Conservation (phyloP, 2,888 invertebrate genomes). For the Standfussiana lucernea region DNA sequence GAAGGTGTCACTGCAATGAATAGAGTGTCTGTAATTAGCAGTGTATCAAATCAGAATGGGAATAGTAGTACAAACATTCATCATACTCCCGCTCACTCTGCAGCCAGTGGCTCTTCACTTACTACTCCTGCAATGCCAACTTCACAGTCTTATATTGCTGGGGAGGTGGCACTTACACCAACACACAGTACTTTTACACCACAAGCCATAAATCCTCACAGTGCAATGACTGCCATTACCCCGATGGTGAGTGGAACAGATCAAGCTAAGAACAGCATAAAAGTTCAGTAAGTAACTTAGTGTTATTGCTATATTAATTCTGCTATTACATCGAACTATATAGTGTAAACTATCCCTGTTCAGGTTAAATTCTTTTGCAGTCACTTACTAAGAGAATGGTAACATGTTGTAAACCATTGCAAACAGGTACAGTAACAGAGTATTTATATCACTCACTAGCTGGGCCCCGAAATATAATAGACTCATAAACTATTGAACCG, state of each 20-base stretch:
- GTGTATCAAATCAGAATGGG: conserved; percentile 27
- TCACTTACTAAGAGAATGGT: too few species aligned
- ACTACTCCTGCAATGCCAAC: conserved; percentile 61
- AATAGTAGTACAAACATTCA: conserved; percentile 14
- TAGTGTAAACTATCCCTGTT: too few species aligned
- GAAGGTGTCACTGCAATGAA: conserved; percentile 4
- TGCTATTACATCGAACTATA: not conserved
- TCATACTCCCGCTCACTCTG: conserved; percentile 42
- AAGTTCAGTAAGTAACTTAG: conserved; percentile 89
- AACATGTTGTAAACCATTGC: too few species aligned
- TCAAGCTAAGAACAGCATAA: conserved; percentile 91
- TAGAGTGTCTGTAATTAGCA: conserved; percentile 44
- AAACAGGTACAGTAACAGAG: too few species aligned
- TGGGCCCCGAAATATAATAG: too few species aligned
- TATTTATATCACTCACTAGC: too few species aligned
- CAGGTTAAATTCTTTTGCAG: too few species aligned
- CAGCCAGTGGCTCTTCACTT: conserved; percentile 31
- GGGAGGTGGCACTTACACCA: conserved; percentile 85
- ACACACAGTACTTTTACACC: conserved; percentile 84
- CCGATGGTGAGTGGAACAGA: conserved; percentile 89
- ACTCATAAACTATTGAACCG: too few species aligned
- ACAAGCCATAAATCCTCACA: conserved; percentile 89
- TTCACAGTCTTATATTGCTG: conserved; percentile 73
- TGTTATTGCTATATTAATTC: conserved; percentile 3
- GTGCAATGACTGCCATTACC: conserved; percentile 88